Base-by-base conservation (phyloP, 2,888 invertebrate species). In the Diploptera punctata region DNA sequence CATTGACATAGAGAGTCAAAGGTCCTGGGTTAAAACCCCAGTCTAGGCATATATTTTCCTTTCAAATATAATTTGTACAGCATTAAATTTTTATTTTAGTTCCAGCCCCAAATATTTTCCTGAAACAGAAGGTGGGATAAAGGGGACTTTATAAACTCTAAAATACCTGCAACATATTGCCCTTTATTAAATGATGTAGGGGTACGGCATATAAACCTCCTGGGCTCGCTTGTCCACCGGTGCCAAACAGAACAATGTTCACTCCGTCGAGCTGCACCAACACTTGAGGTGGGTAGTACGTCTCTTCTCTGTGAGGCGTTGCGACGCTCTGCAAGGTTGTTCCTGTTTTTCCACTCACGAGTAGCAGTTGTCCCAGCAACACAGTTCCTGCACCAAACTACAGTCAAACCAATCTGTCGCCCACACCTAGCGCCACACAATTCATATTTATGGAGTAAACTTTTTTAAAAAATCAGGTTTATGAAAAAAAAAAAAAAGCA, bases 271-370 rank as follows among this genome's bases (percentile, higher is more conserved):
- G 84, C 75, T 87, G 84, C 1, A 86, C 84, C 5, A 91, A 77
- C 21, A 90, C 80, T 80, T 92, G 91, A 0, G 93, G 90, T 26
- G 92, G 91, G 77, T 90, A 91, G 79, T 92, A 93, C 24, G 90
- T 87, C 81, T 93, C 91, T 74, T 87, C 87, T 21, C 85, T 83
- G 76, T 89, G 88, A 0, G 92, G 91, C 38, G 91, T 89, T 44
- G 85, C 82, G 65, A 89, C 83, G 78, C 86, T 87, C 72, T 87
- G 86, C 54, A 93, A 81, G 73, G 90, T 86, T 76, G 85, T 83
- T 1, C 94, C 93, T 43, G 85, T 88, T 80, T 85, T 87, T 2
- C 93, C 93, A 67, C 91, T 92, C 75, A 94, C 84, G 3, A 94
- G 78, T 52, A 92, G 81, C 13, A 94, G 83, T 78, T 90, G 87